Conservation (phyloP, 1,140 invertebrate species). For the Lepidurus couesii region DNA sequence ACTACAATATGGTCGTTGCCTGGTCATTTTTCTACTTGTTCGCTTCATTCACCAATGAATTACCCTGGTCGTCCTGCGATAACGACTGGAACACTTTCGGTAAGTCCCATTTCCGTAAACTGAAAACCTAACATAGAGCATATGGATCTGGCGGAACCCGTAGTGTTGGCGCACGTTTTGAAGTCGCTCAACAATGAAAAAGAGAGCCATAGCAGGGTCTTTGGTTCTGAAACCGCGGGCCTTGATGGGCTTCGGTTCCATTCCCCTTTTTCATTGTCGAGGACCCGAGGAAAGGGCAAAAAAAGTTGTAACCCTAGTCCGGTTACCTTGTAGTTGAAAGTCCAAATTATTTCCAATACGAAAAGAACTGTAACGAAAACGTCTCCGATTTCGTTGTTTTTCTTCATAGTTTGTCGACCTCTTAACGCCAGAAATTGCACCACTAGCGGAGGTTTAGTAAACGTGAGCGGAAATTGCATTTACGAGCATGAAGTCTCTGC, state of each 20-base stretch:
- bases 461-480: constrained; percentile 42
- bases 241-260: too few relatives aligned
- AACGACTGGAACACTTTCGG: constrained; percentile 65
- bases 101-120: constrained; percentile 42
- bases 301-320: too few relatives aligned
- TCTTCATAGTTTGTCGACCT: constrained; percentile 47
- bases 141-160: too few relatives aligned
- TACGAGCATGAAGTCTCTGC: constrained; percentile 52
- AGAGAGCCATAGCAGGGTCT: too few relatives aligned
- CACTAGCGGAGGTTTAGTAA: constrained; percentile 41
- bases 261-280: too few relatives aligned
- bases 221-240: too few relatives aligned
- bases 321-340: too few relatives aligned
- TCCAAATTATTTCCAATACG: too few relatives aligned
- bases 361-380: not conserved
- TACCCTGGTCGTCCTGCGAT: constrained; percentile 73
- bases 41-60: constrained; percentile 59
- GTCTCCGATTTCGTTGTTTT: constrained; percentile 44
- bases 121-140: too few relatives aligned
- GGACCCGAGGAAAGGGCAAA: too few relatives aligned
- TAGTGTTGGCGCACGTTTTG: too few relatives aligned
- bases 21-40: constrained; percentile 79
- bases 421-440: constrained; percentile 46
- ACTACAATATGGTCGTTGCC: constrained; percentile 79
- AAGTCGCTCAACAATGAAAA: too few relatives aligned